Conservation (phyloP, 2,888 invertebrate species). For the Acleris emargana region DNA sequence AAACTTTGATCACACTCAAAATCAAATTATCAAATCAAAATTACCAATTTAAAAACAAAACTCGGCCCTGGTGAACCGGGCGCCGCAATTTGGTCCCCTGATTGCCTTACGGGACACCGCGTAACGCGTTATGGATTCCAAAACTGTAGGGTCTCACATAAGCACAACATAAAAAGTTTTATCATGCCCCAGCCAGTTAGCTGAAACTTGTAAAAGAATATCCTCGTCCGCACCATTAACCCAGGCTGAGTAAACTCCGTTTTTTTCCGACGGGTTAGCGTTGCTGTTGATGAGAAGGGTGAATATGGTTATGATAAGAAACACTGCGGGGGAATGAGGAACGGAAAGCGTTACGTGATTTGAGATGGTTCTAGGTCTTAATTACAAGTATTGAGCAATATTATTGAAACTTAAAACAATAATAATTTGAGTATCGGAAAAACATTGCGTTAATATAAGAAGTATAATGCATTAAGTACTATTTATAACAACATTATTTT, state of each 20-base stretch:
- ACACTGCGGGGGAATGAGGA: conserved; percentile 5
- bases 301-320: conserved; percentile 35
- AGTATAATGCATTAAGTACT: no score
- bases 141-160: conserved; percentile 67
- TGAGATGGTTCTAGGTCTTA: background rate
- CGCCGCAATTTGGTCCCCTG: conserved; percentile 32
- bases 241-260: conserved; percentile 29
- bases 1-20: background rate
- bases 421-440: no score
- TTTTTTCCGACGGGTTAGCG: conserved; percentile 27
- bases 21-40: conserved; percentile 6
- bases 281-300: conserved; percentile 35
- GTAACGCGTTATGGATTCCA: conserved; percentile 62
- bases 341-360: background rate
- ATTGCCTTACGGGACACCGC: conserved; percentile 44
- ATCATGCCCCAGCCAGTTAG: conserved; percentile 66
- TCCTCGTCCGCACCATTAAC: conserved; percentile 71
- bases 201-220: conserved; percentile 70
- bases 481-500: no score
- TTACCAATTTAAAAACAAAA: conserved; percentile 15
- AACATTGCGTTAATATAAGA: no score
- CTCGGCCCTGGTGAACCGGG: conserved; percentile 28
- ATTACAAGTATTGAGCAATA: no score
- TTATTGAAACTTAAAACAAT: no score
- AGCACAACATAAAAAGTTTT: conserved; percentile 79